Base-by-base conservation (phyloP, 2,888 invertebrate species). In the Saturnia pavonia region DNA sequence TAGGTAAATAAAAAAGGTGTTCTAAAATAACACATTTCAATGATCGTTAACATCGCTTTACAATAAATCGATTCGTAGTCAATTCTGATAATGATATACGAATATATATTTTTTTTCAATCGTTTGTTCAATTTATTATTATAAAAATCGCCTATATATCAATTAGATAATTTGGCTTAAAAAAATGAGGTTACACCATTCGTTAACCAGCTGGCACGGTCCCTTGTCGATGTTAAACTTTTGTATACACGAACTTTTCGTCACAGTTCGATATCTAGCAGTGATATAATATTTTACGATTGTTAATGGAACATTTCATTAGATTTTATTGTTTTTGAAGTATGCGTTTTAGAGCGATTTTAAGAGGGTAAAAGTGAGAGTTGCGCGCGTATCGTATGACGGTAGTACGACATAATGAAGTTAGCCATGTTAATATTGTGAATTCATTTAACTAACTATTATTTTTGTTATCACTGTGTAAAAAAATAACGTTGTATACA, bases 141-240 rank as follows among this genome's bases (percentile, higher is more conserved):
- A 60, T 27, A 60, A 27, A 16, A 60, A 16, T 63, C 63, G 16
- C 0, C 22, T 19, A 34, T 40, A 40, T 63, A 40, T 63, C 19
- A 40, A 63, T 63, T 63, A 63, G 63, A 63, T 63, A 63, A 63
- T 45, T 22, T 43, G 22, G 25, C 48, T 27, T 22, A 45, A 45
- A 67, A 43, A 34, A 27, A 12, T 9, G 60, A 60, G 51, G 51
- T 51, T 60, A 27, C 27, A 27, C 27, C 60, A 60, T 60, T 60
- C 60, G 25, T 60, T 60, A 27, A 60, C 27, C 60, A 60, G 60
- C 60, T 60, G 60, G 14, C 60, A 25, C 25, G 8, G 16, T 63
- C 63, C 40, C 34, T 25, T 16, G 22, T 43, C 67, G 67, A 12
- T 67, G 25, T 67, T 45, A 22, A 48, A 25, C 57, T 34, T 12